Percentiles rank a stretch among this genome's conserved stretches.
phyloP scores from a whole-genome alignment of 2,113 vertebrate species.

The Pelecanus crispus region DNA sequence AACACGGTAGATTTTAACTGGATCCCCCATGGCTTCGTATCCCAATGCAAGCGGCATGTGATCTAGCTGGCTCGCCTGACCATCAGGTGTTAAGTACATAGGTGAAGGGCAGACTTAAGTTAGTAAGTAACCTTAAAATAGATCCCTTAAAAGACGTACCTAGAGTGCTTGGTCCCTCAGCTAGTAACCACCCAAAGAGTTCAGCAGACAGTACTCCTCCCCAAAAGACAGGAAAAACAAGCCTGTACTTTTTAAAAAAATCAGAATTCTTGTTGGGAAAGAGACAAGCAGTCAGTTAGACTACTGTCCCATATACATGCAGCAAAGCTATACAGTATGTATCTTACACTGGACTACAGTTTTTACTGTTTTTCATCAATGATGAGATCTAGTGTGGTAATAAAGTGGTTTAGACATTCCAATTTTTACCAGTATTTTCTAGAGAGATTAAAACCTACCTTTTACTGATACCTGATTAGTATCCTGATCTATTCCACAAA shows the following conservation, averaged over 20 bases:
- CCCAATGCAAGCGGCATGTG: background rate
- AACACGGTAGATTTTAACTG: background rate
- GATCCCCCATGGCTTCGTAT: background rate
- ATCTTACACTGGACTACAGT: background rate
- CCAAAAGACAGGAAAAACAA: background rate
- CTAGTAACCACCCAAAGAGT: background rate
- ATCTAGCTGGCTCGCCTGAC: background rate
- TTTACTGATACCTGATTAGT: background rate
- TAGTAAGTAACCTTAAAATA: background rate
- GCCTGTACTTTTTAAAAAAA: background rate
- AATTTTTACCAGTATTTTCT: background rate
- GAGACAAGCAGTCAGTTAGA: background rate
- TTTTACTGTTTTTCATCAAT: background rate
- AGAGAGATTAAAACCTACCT: background rate
- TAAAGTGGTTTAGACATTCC: background rate
- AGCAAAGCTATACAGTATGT: background rate
- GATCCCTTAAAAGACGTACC: background rate
- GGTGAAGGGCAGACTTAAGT: background rate
- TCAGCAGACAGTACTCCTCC: background rate
- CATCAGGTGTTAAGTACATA: background rate
- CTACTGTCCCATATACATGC: background rate
- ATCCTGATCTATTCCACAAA: background rate
- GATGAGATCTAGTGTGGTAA: background rate
- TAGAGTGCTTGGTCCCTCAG: background rate
- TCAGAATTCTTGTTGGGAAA: background rate